Conservation (phyloP, 2,113 vertebrate genomes). For the Myiagra hebetior region DNA sequence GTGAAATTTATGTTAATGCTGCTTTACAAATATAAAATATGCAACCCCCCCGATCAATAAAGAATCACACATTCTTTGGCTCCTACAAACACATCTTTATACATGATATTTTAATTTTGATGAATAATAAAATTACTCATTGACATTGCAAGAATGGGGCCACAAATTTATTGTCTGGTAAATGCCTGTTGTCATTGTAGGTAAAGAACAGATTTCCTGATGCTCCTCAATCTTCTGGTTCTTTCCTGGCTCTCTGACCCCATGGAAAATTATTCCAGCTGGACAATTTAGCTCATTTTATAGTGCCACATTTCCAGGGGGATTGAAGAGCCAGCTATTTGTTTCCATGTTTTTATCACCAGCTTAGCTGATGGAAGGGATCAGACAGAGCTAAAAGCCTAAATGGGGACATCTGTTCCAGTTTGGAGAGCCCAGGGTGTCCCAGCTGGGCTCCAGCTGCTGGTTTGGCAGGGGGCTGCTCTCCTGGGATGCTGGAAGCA, state of each 20-base stretch:
- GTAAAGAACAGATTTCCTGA: neutral
- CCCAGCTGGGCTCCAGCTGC: constrained; percentile 4
- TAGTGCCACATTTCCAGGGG: neutral
- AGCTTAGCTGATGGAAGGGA: neutral
- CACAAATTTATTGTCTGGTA: neutral
- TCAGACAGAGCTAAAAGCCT: neutral
- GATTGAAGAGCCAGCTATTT: neutral
- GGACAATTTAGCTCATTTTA: neutral
- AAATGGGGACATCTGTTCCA: constrained; percentile 12
- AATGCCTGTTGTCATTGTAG: neutral
- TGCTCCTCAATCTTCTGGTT: neutral
- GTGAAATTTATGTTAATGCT: neutral
- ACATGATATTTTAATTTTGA: neutral
- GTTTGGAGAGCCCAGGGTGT: neutral
- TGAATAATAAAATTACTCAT: neutral
- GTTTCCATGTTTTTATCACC: constrained; percentile 19
- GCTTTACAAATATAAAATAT: neutral
- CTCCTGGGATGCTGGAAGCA: neutral
- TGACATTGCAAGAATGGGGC: neutral
- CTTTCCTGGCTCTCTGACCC: neutral
- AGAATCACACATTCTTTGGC: neutral
- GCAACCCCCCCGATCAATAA: neutral
- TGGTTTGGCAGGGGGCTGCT: neutral
- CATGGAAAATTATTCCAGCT: neutral
- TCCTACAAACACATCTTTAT: neutral